A percentile compares a stretch with the other conserved stretches of the same genome.
Evolutionary conservation across 2,113 vertebrate species (phyloP).

Genomic region (Erinaceus europaeus): DNA sequence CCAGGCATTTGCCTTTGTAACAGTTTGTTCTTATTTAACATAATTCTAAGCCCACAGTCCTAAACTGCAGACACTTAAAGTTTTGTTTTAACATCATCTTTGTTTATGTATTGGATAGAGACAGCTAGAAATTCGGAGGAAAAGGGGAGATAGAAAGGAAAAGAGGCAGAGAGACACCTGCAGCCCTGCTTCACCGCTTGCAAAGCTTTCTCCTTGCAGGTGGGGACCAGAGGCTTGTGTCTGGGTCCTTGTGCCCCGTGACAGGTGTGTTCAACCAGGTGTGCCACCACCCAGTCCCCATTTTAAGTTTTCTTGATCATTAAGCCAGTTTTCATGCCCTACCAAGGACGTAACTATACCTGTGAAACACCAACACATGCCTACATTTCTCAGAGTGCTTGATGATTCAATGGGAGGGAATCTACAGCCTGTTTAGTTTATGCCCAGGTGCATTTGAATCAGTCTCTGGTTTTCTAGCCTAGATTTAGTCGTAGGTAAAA

Average conservation of each 20-base stretch:
- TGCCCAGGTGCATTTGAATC: background rate
- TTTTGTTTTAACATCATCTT: no score
- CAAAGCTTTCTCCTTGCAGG: no score
- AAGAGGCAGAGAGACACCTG: no score
- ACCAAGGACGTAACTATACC: background rate
- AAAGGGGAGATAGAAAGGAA: no score
- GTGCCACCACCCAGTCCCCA: no score
- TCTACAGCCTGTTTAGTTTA: background rate
- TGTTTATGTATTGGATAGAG: no score
- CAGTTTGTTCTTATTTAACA: slow-evolving; percentile 79
- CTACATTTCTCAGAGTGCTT: slow-evolving; percentile 44
- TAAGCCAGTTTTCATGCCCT: background rate
- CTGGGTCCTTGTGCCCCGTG: no score
- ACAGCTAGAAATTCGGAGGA: no score
- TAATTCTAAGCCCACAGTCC: slow-evolving; percentile 75
- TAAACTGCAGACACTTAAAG: slow-evolving; percentile 76
- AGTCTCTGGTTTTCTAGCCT: background rate
- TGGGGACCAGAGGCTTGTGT: no score
- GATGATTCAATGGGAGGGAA: slow-evolving; percentile 21
- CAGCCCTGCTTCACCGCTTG: no score
- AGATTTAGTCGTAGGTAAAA: background rate
- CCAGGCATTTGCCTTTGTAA: slow-evolving; percentile 74
- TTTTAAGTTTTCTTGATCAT: background rate
- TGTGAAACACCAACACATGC: slow-evolving; percentile 28
- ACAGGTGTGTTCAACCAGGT: no score